Evolutionary conservation across 2,113 vertebrate species (phyloP), one percentile per base, ranked within the genome.

Genomic region (Oophaga pumilio): DNA sequence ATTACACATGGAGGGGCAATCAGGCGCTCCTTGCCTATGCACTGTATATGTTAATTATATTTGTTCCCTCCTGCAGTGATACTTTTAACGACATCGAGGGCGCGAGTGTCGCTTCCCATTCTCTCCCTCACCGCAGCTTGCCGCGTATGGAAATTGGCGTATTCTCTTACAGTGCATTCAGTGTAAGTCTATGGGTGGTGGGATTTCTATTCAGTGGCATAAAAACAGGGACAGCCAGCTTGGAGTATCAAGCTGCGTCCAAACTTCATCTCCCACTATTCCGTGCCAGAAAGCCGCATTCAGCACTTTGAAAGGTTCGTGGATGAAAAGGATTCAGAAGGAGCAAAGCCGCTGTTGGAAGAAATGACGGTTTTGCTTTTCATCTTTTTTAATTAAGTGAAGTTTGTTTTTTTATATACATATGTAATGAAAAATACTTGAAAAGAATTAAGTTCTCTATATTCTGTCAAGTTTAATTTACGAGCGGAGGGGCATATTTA

Each of bases 11-110:
- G 9, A 52, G 80, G 22, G 22, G 33, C 62, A 52, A 53, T 83
- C 43, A 20, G 13, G 5, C 62, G 14, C n/a, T 24, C 15, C 11
- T 50, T 26, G 62, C 62, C 68, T 18, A 50, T 52, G 43, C 59
- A 26, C 43, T 24, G 49, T 69, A 26, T 53, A 68, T 26, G 62
- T 83, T 83, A 83, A 83, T 83, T 83, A 53, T n/a, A 50, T 83
- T 52, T 68, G 14, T 24, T 83, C 81, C 49, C 81, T 53, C 81
- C 81, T 53, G 81, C 53, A 49, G 62, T n/a, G 43, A 18, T 83
- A 83, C 60, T 66, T 68, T 83, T 69, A 52, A 83, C 18, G 60
- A 83, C 50, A 43, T 14, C 50, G 59, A 52, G n/a, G 81, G 53
- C 22, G 53, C 1, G 43, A 69, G 81, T 64, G 43, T 68, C 28